Conservation (phyloP, 2,113 vertebrate genomes). For the Aspidoscelis tigris region DNA sequence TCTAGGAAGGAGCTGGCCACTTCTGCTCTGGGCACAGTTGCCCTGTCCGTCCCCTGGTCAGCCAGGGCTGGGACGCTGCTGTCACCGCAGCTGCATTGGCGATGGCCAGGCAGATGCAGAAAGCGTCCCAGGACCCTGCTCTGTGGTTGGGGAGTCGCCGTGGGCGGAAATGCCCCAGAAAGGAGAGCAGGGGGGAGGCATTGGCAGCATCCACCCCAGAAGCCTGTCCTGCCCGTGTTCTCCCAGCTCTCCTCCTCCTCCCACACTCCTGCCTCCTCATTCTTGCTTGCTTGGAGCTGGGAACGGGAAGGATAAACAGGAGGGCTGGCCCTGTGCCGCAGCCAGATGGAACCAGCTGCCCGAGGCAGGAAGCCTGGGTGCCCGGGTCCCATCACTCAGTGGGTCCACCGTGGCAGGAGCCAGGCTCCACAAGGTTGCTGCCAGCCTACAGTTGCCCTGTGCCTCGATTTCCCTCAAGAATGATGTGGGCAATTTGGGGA, state of each 20-base stretch:
- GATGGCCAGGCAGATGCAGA: too few relatives aligned
- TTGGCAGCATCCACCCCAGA: neutral
- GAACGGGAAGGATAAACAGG: neutral
- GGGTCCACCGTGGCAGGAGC: too few relatives aligned
- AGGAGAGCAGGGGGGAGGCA: neutral
- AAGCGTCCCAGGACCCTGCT: too few relatives aligned
- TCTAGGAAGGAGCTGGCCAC: neutral
- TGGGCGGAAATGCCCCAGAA: too few relatives aligned
- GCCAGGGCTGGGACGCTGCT: too few relatives aligned
- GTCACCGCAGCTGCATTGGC: too few relatives aligned
- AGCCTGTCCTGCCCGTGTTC: neutral
- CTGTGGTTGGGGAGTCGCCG: too few relatives aligned
- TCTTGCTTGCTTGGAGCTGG: neutral
- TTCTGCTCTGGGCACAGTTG: neutral
- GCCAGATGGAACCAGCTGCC: constrained; percentile 33
- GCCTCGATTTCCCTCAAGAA: neutral
- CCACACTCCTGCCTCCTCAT: neutral
- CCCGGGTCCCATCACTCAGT: neutral
- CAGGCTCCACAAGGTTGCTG: neutral
- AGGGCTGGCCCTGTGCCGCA: neutral
- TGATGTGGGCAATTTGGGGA: accelerated
- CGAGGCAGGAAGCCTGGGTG: neutral
- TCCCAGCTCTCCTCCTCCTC: neutral
- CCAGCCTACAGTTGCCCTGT: too few relatives aligned
- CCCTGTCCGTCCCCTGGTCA: neutral